These are phyloP conservation scores for Tenthredo livida DNA, from an alignment of 2,888 invertebrate genomes.

Conservation along the genomic window DNA sequence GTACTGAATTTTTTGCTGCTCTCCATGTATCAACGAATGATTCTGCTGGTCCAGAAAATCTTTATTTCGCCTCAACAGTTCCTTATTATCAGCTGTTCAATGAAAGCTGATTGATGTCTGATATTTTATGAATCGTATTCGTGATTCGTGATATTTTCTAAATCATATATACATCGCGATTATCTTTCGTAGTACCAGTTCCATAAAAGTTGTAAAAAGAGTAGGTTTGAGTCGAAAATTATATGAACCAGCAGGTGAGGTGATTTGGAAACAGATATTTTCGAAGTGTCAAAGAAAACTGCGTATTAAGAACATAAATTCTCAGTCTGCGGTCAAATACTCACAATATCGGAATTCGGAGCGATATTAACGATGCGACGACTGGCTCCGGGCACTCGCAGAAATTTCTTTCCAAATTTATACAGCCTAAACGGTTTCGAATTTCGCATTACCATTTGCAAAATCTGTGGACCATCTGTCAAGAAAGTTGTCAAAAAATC, in stretches of 20 bases:
- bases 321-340: constrained; percentile 3
- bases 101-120: neutral
- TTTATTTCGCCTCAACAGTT: neutral
- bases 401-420: neutral
- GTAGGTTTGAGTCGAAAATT: neutral
- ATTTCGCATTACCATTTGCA: neutral
- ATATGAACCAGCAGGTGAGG: neutral
- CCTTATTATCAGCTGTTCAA: neutral
- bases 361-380: neutral
- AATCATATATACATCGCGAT: constrained; percentile 2
- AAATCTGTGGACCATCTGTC: neutral
- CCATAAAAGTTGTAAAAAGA: neutral
- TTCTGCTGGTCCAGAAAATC: neutral
- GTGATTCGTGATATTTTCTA: neutral
- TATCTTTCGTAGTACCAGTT: neutral
- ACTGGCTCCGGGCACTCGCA: neutral
- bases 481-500: neutral
- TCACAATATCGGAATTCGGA: neutral
- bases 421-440: constrained; percentile 3
- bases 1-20: neutral
- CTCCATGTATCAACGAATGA: too few species aligned
- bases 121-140: neutral
- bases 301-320: neutral
- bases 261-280: constrained; percentile 3
- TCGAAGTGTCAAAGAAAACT: neutral